Evolutionary conservation across 2,797 vertebrate species (phyloP).

Genomic region (Australoheros facetus): DNA sequence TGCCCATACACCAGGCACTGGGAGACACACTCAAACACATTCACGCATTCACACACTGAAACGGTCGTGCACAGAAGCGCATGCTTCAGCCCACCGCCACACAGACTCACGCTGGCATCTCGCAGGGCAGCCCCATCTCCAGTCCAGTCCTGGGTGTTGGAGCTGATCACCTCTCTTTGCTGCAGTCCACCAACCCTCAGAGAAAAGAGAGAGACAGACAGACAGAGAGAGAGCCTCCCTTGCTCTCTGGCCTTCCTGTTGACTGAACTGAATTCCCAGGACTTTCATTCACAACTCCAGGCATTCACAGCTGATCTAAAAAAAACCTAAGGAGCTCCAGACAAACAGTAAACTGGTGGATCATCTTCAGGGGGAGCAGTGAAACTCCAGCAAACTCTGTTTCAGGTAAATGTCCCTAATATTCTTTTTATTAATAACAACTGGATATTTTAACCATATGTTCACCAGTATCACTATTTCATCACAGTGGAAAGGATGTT

Average conservation of each 20-base stretch:
- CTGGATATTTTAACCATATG: background rate
- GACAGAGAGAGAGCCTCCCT: conserved; percentile 22
- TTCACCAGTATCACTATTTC: background rate
- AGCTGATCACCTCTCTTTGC: conserved; percentile 42
- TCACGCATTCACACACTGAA: conserved; percentile 78
- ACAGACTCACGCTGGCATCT: conserved; percentile 77
- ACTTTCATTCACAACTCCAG: conserved; percentile 18
- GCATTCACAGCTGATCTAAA: conserved; percentile 1
- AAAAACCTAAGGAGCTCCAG: conserved; percentile 12
- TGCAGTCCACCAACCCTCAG: conserved; percentile 39
- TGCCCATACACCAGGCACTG: conserved; percentile 86
- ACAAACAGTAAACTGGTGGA: conserved; percentile 26
- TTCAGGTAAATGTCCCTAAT: conserved; percentile 64
- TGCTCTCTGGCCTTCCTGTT: conserved; percentile 21
- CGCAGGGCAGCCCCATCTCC: conserved; percentile 73
- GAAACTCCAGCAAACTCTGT: conserved; percentile 2
- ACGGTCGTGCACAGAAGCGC: conserved; percentile 73
- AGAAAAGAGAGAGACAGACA: background rate
- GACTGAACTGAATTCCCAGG: conserved; percentile 53
- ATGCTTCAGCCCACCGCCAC: conserved; percentile 81
- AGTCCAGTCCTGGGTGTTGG: conserved; percentile 66
- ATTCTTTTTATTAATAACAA: background rate
- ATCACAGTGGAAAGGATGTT: background rate
- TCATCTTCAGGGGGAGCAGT: conserved; percentile 13
- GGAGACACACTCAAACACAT: conserved; percentile 84